Evolutionary conservation across 1,140 invertebrate species (phyloP).

Genomic region (Tetramorium simillimum): DNA sequence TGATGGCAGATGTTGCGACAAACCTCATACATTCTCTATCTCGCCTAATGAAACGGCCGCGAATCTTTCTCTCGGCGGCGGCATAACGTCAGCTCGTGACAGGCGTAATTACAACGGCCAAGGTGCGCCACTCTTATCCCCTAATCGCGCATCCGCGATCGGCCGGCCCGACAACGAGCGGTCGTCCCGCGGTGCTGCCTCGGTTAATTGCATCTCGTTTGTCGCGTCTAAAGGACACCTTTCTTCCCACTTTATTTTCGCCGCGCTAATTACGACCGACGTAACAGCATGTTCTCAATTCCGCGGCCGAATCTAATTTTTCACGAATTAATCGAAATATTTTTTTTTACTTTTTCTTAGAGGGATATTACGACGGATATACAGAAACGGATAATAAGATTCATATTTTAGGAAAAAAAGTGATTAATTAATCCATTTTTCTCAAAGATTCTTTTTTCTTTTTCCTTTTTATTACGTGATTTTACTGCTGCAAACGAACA

Average conservation of each 20-base stretch:
- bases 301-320: neutral
- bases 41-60: conserved; percentile 56
- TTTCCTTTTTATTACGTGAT: neutral
- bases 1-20: conserved; percentile 44
- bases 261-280: conserved; percentile 62
- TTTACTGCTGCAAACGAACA: neutral
- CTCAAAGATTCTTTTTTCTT: neutral
- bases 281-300: conserved; percentile 18
- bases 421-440: neutral
- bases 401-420: neutral
- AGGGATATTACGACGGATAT: neutral
- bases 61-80: conserved; percentile 48
- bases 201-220: conserved; percentile 74
- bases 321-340: neutral
- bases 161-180: conserved; percentile 59
- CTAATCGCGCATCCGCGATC: conserved; percentile 65
- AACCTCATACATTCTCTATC: neutral
- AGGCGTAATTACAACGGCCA: conserved; percentile 64
- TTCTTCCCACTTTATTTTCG: conserved; percentile 63
- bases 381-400: neutral
- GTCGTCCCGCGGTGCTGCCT: conserved; percentile 64
- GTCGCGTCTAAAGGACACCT: conserved; percentile 69
- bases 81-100: conserved; percentile 58
- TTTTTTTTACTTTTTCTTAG: neutral
- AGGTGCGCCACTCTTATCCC: conserved; percentile 55